Conservation (phyloP, 2,797 vertebrate genomes). For the Podarcis lilfordi region DNA sequence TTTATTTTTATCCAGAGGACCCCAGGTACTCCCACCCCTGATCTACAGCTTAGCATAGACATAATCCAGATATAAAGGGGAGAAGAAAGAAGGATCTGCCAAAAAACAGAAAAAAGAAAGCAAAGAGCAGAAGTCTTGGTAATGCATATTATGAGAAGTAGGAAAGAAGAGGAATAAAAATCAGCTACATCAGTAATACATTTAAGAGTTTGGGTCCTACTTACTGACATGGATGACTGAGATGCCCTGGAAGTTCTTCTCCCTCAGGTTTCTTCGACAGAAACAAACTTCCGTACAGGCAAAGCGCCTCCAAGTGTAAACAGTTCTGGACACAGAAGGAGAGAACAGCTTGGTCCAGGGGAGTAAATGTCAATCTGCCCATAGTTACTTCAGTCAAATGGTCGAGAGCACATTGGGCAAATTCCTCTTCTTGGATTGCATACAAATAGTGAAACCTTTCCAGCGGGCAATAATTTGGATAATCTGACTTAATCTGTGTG, state of each 20-base stretch:
- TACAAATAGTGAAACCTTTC: conserved; percentile 63
- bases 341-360: conserved; percentile 47
- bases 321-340: conserved; percentile 44
- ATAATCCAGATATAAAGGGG: background rate
- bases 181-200: background rate
- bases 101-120: background rate
- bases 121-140: background rate
- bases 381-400: conserved; percentile 29
- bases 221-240: background rate
- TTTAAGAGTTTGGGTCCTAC: background rate
- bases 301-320: background rate
- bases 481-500: background rate
- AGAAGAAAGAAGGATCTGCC: background rate
- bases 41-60: background rate
- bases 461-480: background rate
- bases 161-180: background rate
- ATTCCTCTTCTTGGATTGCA: conserved; percentile 47
- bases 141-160: background rate
- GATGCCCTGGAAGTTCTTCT: background rate
- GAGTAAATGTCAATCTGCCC: conserved; percentile 22
- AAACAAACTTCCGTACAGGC: conserved; percentile 15
- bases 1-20: too few relatives aligned
- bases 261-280: background rate
- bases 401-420: conserved; percentile 42
- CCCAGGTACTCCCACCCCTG: too few relatives aligned